These are phyloP conservation scores for Muscicapa striata DNA, from an alignment of 2,797 vertebrate genomes.

Conservation along the genomic window DNA sequence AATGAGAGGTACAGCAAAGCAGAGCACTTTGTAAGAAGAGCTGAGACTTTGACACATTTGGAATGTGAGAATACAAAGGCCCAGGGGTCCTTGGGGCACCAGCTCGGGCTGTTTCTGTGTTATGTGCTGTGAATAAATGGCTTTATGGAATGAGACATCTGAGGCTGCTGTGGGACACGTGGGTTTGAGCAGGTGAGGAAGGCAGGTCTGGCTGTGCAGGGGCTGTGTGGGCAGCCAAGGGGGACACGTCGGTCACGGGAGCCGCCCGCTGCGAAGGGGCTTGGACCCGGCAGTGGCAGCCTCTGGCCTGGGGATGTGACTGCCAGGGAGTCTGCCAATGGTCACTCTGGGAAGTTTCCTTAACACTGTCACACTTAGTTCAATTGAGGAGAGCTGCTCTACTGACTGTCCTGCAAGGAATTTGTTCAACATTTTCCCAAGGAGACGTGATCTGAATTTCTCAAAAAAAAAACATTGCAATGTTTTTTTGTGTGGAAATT, in stretches of 20 bases:
- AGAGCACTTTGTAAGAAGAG: neutral
- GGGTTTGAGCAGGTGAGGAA: neutral
- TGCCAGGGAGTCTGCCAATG: neutral
- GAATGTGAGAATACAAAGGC: neutral
- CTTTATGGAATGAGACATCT: neutral
- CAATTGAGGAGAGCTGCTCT: neutral
- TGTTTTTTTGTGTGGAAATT: neutral
- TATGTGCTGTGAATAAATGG: neutral
- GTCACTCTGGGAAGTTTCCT: neutral
- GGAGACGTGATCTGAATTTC: neutral
- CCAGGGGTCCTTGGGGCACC: neutral
- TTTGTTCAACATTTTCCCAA: neutral
- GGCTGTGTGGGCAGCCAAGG: neutral
- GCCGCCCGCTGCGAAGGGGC: fast-evolving
- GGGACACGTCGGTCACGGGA: fast-evolving
- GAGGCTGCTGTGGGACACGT: neutral
- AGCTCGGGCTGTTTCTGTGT: fast-evolving
- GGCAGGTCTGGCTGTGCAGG: neutral
- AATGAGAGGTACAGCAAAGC: neutral
- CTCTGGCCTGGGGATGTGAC: neutral
- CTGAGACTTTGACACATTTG: neutral
- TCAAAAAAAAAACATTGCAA: neutral
- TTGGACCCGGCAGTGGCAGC: neutral
- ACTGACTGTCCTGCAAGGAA: neutral
- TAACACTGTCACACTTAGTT: neutral